A percentile compares a stretch with the other conserved stretches of the same genome.
These are phyloP conservation scores for Discoglossus pictus DNA, from an alignment of 2,797 vertebrate genomes.

Conservation along the genomic window DNA sequence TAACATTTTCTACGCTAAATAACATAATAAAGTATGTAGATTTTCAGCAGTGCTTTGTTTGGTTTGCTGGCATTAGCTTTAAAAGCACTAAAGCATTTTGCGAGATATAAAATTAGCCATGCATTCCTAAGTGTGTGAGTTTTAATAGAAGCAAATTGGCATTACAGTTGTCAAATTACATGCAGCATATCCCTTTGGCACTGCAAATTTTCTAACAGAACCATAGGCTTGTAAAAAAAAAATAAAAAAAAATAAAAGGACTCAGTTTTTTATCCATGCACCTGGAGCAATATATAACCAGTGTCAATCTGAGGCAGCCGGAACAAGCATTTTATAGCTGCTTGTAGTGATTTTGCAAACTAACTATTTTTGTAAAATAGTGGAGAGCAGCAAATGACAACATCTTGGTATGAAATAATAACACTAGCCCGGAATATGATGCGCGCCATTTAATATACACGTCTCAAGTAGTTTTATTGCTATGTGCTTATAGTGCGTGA, in stretches of 20 bases:
- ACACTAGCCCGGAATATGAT: neutral
- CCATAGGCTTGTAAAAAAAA: neutral
- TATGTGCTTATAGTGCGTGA: slow-evolving; percentile 24
- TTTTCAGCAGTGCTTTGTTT: slow-evolving; percentile 14
- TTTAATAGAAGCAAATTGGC: slow-evolving; percentile 6
- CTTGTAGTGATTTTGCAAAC: slow-evolving; percentile 17
- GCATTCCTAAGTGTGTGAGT: slow-evolving; percentile 4
- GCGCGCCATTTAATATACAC: slow-evolving; percentile 26
- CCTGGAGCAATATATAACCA: slow-evolving; percentile 20
- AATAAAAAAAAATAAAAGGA: neutral
- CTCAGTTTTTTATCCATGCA: slow-evolving; percentile 14
- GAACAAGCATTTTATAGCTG: neutral
- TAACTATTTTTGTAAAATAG: neutral
- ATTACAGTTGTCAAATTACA: slow-evolving; percentile 11
- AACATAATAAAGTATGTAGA: slow-evolving; percentile 2
- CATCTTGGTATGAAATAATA: slow-evolving; percentile 8
- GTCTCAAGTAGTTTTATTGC: slow-evolving; percentile 17
- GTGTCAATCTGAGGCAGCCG: slow-evolving; percentile 6
- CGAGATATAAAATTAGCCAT: slow-evolving; percentile 17
- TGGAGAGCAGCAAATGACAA: slow-evolving; percentile 2
- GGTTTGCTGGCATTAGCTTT: slow-evolving; percentile 2
- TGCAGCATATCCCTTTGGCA: slow-evolving; percentile 6
- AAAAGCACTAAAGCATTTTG: neutral
- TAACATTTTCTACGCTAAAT: slow-evolving; percentile 6
- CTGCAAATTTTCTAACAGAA: neutral